Percentiles rank a stretch among this genome's conserved stretches.
These are phyloP conservation scores for Drosophila melanosoma DNA, from an alignment of 2,888 invertebrate genomes.

Conservation along the genomic window DNA sequence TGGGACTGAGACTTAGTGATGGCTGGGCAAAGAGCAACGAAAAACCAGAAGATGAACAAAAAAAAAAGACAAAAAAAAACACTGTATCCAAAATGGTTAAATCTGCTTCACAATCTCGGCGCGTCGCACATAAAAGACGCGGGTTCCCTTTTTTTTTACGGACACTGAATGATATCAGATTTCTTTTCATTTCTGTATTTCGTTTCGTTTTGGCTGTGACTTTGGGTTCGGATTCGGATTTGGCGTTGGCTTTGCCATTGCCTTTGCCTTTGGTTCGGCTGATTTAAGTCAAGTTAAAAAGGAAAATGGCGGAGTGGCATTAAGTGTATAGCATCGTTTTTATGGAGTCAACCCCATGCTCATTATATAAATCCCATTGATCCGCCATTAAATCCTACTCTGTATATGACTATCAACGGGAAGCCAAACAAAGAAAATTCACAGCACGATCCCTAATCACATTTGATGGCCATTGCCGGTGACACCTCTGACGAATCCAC, in stretches of 20 bases:
- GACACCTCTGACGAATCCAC: constrained; percentile 19
- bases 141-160: constrained; percentile 68
- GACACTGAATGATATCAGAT: constrained; percentile 76
- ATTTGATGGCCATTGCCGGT: constrained; percentile 36
- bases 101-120: constrained; percentile 73
- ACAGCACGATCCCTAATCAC: constrained; percentile 21
- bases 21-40: constrained; percentile 12
- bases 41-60: constrained; percentile 6
- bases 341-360: constrained; percentile 65
- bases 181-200: constrained; percentile 63
- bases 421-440: constrained; percentile 31
- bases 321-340: constrained; percentile 52
- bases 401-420: constrained; percentile 40
- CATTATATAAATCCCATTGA: constrained; percentile 76
- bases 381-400: constrained; percentile 70
- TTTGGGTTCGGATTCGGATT: constrained; percentile 13
- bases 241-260: constrained; percentile 3
- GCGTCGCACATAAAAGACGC: constrained; percentile 70
- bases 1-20: constrained; percentile 15
- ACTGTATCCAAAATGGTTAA: constrained; percentile 76
- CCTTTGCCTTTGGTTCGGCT: constrained; percentile 24
- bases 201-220: constrained; percentile 46
- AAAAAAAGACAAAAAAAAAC: constrained; percentile 31
- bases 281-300: constrained; percentile 44
- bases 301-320: constrained; percentile 66